Evolutionary conservation across 2,797 vertebrate species (phyloP).

Genomic region (Pipistrellus pipistrellus): DNA sequence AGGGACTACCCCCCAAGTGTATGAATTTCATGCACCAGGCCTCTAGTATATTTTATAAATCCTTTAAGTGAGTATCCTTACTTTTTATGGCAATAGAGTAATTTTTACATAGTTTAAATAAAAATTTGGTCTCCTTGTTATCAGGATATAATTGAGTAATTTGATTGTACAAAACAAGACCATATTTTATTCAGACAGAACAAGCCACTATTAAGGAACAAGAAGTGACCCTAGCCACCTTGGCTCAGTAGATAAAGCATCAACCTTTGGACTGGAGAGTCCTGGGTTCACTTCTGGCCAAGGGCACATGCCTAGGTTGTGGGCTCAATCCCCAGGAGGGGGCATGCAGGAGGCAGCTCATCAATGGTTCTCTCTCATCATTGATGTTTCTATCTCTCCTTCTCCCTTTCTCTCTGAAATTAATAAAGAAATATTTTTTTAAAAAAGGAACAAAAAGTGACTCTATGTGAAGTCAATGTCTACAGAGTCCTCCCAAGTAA

Average conservation of each 20-base stretch:
- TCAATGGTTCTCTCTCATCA: no score
- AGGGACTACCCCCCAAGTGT: no score
- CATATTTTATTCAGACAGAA: constrained; percentile 60
- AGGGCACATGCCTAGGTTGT: no score
- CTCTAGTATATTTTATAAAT: background rate
- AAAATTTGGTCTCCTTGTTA: constrained; percentile 54
- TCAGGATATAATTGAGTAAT: constrained; percentile 21
- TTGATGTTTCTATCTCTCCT: no score
- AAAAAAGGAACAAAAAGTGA: constrained; percentile 33
- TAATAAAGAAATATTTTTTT: no score
- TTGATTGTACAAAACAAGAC: constrained; percentile 10
- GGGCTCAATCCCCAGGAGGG: no score
- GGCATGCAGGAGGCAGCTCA: no score
- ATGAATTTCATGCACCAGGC: no score
- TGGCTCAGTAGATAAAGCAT: no score
- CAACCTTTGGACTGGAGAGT: no score
- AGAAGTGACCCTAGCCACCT: background rate
- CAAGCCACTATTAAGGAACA: constrained; percentile 52
- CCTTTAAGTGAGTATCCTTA: constrained; percentile 30
- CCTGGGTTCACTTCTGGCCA: no score
- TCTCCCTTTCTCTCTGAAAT: no score
- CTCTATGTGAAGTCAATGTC: background rate
- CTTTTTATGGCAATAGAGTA: constrained; percentile 42
- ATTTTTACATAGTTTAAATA: constrained; percentile 21
- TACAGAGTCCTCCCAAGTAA: constrained; percentile 44